Percentiles rank a stretch among this genome's conserved stretches.
These are phyloP conservation scores for Aquatica leii DNA, from an alignment of 2,888 invertebrate genomes.

Conservation along the genomic window DNA sequence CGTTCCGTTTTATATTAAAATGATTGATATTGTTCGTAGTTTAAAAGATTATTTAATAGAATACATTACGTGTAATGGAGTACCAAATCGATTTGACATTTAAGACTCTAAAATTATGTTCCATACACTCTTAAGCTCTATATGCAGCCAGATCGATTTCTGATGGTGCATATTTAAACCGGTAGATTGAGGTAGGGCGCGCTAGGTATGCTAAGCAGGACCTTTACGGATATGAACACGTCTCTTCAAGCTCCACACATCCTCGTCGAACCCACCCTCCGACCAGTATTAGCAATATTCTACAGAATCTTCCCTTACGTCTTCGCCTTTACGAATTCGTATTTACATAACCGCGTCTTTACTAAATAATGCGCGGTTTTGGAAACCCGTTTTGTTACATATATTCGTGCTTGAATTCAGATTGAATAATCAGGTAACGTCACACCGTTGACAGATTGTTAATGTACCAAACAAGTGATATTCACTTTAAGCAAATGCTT, in stretches of 20 bases:
- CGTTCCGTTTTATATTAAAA: background rate
- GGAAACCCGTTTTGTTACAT: conserved; percentile 23
- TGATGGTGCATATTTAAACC: conserved; percentile 35
- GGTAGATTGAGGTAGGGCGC: conserved; percentile 35
- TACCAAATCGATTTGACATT: background rate
- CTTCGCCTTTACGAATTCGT: conserved; percentile 28
- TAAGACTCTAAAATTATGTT: conserved; percentile 20
- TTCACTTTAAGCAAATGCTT: conserved; percentile 3
- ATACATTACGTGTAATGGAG: background rate
- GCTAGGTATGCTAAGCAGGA: conserved; percentile 44
- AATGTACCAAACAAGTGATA: conserved; percentile 4
- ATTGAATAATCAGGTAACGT: conserved; percentile 29
- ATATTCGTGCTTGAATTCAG: conserved; percentile 19
- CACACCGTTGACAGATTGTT: conserved; percentile 13
- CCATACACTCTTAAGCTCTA: conserved; percentile 26
- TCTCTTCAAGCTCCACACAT: conserved; percentile 36
- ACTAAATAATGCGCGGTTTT: conserved; percentile 33
- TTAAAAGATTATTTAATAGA: background rate
- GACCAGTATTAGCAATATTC: conserved; percentile 34
- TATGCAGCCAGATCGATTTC: conserved; percentile 30
- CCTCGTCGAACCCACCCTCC: conserved; percentile 27
- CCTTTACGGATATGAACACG: conserved; percentile 42
- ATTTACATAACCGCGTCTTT: conserved; percentile 37
- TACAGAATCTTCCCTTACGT: conserved; percentile 29
- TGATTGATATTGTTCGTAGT: conserved; percentile 15